Conservation (phyloP, 2,888 invertebrate species). For the Tiphia femorata region DNA sequence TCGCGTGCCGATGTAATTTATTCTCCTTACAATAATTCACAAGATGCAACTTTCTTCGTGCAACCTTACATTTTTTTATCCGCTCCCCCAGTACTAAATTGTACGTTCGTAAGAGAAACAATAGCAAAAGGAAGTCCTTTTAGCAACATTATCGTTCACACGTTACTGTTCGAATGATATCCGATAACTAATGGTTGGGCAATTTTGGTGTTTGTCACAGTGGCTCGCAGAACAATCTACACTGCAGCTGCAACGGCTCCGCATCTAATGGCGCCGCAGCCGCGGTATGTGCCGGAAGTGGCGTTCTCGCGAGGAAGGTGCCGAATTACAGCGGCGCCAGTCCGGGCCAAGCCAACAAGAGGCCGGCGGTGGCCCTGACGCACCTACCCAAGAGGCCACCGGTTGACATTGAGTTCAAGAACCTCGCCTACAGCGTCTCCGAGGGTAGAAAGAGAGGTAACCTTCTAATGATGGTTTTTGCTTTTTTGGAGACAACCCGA, state of each 20-base stretch:
- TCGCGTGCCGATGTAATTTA: too few species aligned
- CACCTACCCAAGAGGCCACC: conserved; percentile 89
- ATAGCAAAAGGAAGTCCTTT: too few species aligned
- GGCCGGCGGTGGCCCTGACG: conserved; percentile 81
- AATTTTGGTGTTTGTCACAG: too few species aligned
- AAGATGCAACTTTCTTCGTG: too few species aligned
- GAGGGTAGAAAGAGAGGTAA: conserved; percentile 81
- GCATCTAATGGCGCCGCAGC: conserved; percentile 60
- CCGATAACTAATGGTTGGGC: neutral
- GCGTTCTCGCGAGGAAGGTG: conserved; percentile 77
- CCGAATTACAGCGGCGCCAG: conserved; percentile 78
- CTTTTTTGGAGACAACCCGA: too few species aligned
- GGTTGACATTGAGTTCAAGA: conserved; percentile 90
- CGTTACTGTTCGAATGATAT: too few species aligned
- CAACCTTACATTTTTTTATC: too few species aligned
- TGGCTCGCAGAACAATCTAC: conserved; percentile 79
- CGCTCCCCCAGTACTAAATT: too few species aligned
- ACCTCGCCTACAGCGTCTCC: conserved; percentile 90
- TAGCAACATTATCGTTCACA: too few species aligned
- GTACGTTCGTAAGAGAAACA: too few species aligned
- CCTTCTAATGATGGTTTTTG: neutral
- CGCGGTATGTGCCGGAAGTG: conserved; percentile 64
- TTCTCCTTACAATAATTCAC: too few species aligned
- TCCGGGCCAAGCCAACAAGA: conserved; percentile 73
- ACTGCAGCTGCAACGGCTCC: conserved; percentile 72